These are phyloP conservation scores for Catocala nupta DNA, from an alignment of 2,888 invertebrate genomes.

Conservation along the genomic window DNA sequence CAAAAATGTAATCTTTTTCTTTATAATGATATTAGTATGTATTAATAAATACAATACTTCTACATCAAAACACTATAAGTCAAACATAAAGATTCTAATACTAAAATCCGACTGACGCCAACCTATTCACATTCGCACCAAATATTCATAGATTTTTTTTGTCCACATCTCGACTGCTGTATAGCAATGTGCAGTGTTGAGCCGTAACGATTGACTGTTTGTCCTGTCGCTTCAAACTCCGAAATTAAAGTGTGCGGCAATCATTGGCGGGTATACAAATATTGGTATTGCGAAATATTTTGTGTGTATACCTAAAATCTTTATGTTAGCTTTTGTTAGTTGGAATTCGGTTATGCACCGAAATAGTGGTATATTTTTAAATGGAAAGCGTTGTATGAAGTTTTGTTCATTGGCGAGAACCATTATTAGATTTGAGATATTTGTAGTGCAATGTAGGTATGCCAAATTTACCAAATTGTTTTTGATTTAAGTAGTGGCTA, in stretches of 20 bases:
- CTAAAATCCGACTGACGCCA: not conserved
- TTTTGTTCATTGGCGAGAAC: too few relatives aligned
- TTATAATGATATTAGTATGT: not conserved
- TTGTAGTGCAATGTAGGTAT: too few relatives aligned
- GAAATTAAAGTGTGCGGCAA: constrained; percentile 23
- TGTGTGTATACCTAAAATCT: constrained; percentile 2
- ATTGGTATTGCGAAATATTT: constrained; percentile 11
- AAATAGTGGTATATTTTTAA: too few relatives aligned
- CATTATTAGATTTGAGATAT: too few relatives aligned
- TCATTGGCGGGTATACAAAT: constrained; percentile 17
- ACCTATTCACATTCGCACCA: constrained; percentile 11
- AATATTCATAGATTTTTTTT: constrained; percentile 17
- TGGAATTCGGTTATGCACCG: not conserved
- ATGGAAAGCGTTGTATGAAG: too few relatives aligned
- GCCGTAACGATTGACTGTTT: constrained; percentile 13
- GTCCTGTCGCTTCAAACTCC: constrained; percentile 13
- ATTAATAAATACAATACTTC: too few relatives aligned
- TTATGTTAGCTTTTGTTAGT: not conserved
- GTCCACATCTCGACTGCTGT: not conserved
- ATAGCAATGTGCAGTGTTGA: constrained; percentile 9
- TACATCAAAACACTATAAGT: not conserved
- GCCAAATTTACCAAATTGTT: too few relatives aligned
- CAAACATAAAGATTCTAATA: constrained; percentile 10
- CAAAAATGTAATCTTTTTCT: too few relatives aligned
- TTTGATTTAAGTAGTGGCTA: too few relatives aligned